These are phyloP conservation scores for Pangasius krempfi DNA, from an alignment of 2,797 vertebrate species.

Conservation along the genomic window DNA sequence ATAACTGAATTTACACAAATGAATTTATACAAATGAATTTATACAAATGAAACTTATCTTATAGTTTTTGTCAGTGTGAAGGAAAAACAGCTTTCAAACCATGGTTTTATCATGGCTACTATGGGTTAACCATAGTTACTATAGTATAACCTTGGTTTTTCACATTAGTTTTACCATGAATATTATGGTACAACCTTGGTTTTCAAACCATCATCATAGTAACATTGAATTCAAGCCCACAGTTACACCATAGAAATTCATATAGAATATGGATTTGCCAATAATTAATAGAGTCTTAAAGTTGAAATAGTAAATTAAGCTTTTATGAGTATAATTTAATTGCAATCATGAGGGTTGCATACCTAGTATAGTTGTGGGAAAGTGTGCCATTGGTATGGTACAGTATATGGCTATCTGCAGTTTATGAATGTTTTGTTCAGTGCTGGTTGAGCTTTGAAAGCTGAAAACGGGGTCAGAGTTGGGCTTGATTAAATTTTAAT, in stretches of 20 bases:
- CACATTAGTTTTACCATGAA: neutral
- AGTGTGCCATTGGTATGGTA: neutral
- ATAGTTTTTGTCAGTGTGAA: neutral
- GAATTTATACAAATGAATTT: too few species aligned
- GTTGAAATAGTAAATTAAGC: neutral
- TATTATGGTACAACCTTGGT: neutral
- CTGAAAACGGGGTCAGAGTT: neutral
- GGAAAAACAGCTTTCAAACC: neutral
- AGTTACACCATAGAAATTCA: neutral
- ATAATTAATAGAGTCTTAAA: neutral
- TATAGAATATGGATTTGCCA: neutral
- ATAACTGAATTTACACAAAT: too few species aligned
- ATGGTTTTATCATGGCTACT: neutral
- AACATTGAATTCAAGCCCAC: neutral
- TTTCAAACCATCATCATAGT: neutral
- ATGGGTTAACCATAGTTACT: neutral
- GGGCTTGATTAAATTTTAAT: slow-evolving; percentile 19
- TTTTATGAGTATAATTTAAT: neutral
- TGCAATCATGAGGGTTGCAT: neutral
- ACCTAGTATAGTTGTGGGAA: neutral
- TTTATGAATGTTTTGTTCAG: neutral
- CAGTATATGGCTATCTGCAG: neutral
- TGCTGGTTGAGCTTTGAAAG: neutral
- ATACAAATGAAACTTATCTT: too few species aligned
- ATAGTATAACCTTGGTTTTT: neutral